Evolutionary conservation across 2,797 vertebrate genomes (phyloP).

Genomic region (Cheirogaleus major): DNA sequence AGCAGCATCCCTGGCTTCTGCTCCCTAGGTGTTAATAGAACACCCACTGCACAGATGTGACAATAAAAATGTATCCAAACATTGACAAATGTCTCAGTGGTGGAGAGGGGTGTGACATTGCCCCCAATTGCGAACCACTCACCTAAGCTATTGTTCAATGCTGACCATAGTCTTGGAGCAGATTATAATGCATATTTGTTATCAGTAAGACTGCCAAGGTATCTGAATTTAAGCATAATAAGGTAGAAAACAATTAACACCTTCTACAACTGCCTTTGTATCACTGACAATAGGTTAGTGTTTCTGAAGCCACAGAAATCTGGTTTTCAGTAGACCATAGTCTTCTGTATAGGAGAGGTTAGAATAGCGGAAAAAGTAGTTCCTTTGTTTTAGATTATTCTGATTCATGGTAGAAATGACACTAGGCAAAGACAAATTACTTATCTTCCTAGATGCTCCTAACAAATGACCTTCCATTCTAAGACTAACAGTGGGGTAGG

Average conservation of each 20-base stretch:
- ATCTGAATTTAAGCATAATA: background rate
- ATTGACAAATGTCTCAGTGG: background rate
- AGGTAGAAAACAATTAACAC: background rate
- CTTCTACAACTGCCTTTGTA: background rate
- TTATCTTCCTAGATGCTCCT: background rate
- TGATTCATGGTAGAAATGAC: background rate
- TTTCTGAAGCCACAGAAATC: background rate
- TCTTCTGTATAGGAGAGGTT: background rate
- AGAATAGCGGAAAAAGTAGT: background rate
- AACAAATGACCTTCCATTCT: background rate
- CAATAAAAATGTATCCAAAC: background rate
- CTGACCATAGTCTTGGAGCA: background rate
- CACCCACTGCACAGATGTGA: background rate
- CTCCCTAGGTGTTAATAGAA: background rate
- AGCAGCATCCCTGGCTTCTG: background rate
- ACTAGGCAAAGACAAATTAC: background rate
- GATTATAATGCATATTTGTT: background rate
- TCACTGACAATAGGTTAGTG: background rate
- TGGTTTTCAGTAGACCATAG: background rate
- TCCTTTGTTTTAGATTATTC: background rate
- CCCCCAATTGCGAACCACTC: background rate
- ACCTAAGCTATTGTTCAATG: background rate
- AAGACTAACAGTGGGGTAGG: background rate
- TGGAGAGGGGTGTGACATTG: background rate
- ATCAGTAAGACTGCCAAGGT: background rate